Evolutionary conservation across 2,113 vertebrate species (phyloP).

Genomic region (Excalfactoria chinensis): DNA sequence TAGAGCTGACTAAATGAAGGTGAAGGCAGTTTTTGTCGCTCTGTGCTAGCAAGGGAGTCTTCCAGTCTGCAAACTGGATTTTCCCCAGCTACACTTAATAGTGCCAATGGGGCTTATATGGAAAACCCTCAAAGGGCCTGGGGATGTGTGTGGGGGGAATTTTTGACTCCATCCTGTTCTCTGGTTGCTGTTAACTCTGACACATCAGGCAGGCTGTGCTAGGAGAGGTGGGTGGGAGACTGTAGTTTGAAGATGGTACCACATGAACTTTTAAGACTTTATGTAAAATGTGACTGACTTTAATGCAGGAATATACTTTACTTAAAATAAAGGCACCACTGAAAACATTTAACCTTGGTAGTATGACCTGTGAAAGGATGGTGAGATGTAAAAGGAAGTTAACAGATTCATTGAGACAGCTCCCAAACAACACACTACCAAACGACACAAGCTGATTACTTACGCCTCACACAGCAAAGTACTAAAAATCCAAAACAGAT

Average conservation of each 20-base stretch:
- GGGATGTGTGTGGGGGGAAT: background rate
- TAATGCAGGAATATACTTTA: slow-evolving; percentile 1
- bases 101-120: background rate
- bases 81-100: background rate
- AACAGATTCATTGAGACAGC: background rate
- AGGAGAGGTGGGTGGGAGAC: background rate
- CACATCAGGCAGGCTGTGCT: background rate
- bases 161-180: background rate
- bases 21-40: background rate
- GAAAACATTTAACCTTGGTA: background rate
- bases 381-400: slow-evolving; percentile 18
- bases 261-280: background rate
- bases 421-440: background rate
- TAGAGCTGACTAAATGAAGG: background rate
- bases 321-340: background rate
- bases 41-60: accelerated
- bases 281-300: slow-evolving; percentile 10
- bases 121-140: slow-evolving; percentile 6
- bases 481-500: background rate
- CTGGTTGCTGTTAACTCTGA: slow-evolving; percentile 16
- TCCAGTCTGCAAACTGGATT: background rate
- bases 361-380: slow-evolving; percentile 26
- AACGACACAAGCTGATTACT: background rate
- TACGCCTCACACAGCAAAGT: background rate
- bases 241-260: background rate